Base-by-base conservation (phyloP, 2,113 vertebrate genomes). In the Oreotrochilus melanogaster region DNA sequence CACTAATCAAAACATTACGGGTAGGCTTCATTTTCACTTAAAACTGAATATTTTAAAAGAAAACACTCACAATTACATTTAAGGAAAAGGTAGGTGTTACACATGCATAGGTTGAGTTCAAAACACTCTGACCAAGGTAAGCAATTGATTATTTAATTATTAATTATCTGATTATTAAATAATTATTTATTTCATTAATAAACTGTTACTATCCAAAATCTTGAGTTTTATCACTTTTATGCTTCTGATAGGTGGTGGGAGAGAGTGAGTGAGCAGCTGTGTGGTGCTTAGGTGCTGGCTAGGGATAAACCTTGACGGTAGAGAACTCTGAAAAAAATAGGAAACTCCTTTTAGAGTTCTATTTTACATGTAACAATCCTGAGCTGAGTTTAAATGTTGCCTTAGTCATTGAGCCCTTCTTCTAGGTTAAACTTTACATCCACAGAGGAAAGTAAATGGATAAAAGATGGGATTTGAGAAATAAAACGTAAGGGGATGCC, bases 381-480 rank as follows among this genome's bases (percentile, higher is more conserved):
- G 30, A 62, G 23, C 7, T 86, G 70, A 72, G 75, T 7, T 67
- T 72, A 61, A 82, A 42, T 66, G 19, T 25, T 75, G 27, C 39
- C 39, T 69, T 57, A 50, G 17, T 54, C 67, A 42, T 7, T 13
- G 13, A 70, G 7, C 33, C 30, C 10, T 69, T 57, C 37, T 65
- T 87, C 15, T 24, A 25, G 39, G 47, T 88, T 69, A 73, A 83
- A 11, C 24, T 85, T 91, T 67, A 61, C 9, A 18, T 37, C 16
- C 10, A 1, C 13, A 58, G 15, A 50, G 30, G 6, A 14, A 10
- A 58, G 9, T 9, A 19, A 45, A 4, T 1, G 9, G 2, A 39
- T 45, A 69, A 76, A 75, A 84, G 1, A 37, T 45, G 23, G 10
- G 15, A 50, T 82, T 89, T 18, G 39, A 35, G 22, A 15, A 75